Evolutionary conservation across 92 coral and sea anemone genomes (phyloP), one percentile per base, ranked within the genome.

Genomic region (Palythoa heliodiscus): DNA sequence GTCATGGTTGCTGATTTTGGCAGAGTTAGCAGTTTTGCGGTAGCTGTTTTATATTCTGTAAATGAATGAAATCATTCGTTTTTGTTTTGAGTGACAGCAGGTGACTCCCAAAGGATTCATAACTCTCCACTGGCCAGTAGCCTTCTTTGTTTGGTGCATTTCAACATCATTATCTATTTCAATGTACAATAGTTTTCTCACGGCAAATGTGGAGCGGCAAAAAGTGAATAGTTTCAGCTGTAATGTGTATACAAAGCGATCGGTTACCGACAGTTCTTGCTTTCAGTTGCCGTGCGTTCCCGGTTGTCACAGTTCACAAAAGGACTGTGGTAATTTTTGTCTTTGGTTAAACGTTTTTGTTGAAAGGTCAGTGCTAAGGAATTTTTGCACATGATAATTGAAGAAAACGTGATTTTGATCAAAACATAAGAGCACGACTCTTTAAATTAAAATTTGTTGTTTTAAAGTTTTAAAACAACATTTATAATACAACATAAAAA

Each of bases 1-100:
- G 48, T 57, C 24, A 55, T 43, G 23, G 58, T 57, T 35, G 52
- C 29, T 7, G n/a, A 29, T 77, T 75, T 77, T 57, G 2, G 69
- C 54, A 14, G 82, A 77, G 38, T 77, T 77, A 14, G 70, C 69
- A 54, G 82, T 77, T 77, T 77, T 55, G 67, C 15, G 24, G 69
- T 60, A 48, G 69, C 70, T 68, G 23, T 53, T 57, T 35, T 13
- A 53, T 57, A 16, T 55, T 57, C 37, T 25, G 7, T 13, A 76
- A 77, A 37, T 53, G 82, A 77, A 54, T 77, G 50, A 77, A 57
- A 29, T 67, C 50, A 23, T 57, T 54, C 50, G 25, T 8, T n/a
- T 17, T 47, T 77, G 54, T 53, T 77, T 29, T 50, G 43, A 37
- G 64, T 12, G 61, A 68, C 60, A 48, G 24, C 57, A 10, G 16